A percentile compares a stretch with the other conserved stretches of the same genome.
phyloP scores from a whole-genome alignment of 2,888 invertebrate species.

The Dynastes maya region DNA sequence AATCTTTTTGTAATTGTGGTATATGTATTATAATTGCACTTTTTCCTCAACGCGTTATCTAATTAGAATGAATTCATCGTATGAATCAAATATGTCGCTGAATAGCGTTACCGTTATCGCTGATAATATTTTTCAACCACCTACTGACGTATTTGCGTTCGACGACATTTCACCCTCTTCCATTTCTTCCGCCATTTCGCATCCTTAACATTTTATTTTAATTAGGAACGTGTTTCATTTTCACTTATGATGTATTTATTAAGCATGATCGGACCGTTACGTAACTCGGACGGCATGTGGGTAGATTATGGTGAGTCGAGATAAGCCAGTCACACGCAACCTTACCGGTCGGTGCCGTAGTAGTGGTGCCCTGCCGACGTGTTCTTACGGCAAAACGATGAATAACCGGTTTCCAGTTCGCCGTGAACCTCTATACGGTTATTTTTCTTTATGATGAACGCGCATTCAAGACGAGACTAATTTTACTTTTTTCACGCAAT shows the following conservation, averaged over 20 bases:
- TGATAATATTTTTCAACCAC: conserved; percentile 11
- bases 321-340: conserved; percentile 61
- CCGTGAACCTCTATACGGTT: conserved; percentile 60
- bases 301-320: conserved; percentile 60
- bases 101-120: conserved; percentile 25
- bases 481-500: conserved; percentile 10
- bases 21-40: not conserved
- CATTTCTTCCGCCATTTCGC: conserved; percentile 32
- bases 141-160: not conserved
- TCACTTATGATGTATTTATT: conserved; percentile 50
- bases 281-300: conserved; percentile 57
- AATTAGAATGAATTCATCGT: not conserved
- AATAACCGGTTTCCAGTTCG: conserved; percentile 61
- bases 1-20: not conserved
- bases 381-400: conserved; percentile 56
- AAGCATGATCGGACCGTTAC: conserved; percentile 49
- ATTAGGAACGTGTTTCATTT: conserved; percentile 47
- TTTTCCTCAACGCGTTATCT: not conserved
- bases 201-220: conserved; percentile 45
- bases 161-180: conserved; percentile 31
- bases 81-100: conserved; percentile 8
- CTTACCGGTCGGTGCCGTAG: conserved; percentile 33
- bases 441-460: conserved; percentile 50
- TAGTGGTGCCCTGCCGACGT: conserved; percentile 36
- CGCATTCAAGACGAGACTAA: conserved; percentile 21